Evolutionary conservation across 2,797 vertebrate species (phyloP), one percentile per base, ranked within the genome.

Genomic region (Etheostoma nigrum): DNA sequence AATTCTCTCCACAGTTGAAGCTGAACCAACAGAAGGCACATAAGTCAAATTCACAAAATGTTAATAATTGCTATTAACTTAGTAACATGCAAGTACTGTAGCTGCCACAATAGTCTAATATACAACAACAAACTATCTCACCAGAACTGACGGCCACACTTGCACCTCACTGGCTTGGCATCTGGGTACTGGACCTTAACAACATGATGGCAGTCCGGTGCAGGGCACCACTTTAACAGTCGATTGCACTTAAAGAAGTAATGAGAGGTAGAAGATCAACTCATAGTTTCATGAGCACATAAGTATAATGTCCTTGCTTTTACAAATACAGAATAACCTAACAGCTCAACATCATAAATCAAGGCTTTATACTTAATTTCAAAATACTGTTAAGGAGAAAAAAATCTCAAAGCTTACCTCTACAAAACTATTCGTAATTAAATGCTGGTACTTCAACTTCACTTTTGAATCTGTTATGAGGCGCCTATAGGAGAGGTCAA

Each of bases 361-460:
- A 68, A 57, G 2, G 36, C 23, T 68, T 70, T 16, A 51, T 44
- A 47, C 25, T 71, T 10, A 10, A 65, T 19, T 23, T 76, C 0
- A 54, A 57, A 25, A 59, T 4, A 51, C 6, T 65, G 27, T 33
- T 30, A 65, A 42, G 21, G 5, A 19, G 4, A 60, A 72, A 52
- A 62, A 79, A 71, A 68, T 42, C 6, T 78, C 45, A 76, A 62
- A 11, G 92, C 97, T 97, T 96, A 99, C 98, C 98, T 99, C 98
- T 97, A 99, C 98, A 98, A 99, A 99, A 96, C 98, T 99, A 98
- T 99, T 99, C 67, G 98, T 99, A 96, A 99, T 99, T 98, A 99
- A 97, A 98, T 99, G 98, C 94, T 99, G 98, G 96, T 99, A 99
- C 96, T 99, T 99, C 97, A 99, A 97, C 95, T 99, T 99, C 94